Evolutionary conservation across 2,888 invertebrate genomes (phyloP), one percentile per base, ranked within the genome.

Genomic region (Mystacides longicornis): DNA sequence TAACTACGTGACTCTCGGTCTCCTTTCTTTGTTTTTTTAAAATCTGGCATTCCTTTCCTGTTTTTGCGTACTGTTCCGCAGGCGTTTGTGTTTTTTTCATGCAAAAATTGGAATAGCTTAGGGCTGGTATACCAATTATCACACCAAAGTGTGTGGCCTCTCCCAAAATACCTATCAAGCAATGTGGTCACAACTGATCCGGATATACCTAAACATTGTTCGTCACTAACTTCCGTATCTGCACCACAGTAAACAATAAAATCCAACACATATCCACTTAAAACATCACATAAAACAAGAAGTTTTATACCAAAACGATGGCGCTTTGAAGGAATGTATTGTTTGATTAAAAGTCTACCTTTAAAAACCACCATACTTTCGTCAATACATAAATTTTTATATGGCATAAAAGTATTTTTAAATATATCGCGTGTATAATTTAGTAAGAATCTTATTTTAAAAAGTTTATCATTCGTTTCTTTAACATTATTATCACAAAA

Each of bases 81-180:
- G 20, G 55, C 52, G 19, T 49, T 31, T 4, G 51, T 55, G 1
- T 22, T 16, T 4, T 51, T 31, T 2, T 20, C 23, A 27, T 47
- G 48, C n/a, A 55, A 21, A 23, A 18, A 37, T n/a, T n/a, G n/a
- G n/a, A n/a, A n/a, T n/a, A n/a, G n/a, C 27, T 22, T 46, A 2
- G 51, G 55, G 48, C 55, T 55, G 7, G 50, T 31, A 19, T 55
- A 55, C 51, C 55, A 55, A 46, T 55, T 45, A 46, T 55, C 55
- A 2, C 19, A 9, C 5, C 23, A 51, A n/a, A 55, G 22, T 1
- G 22, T 45, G 46, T 55, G 46, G 4, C 55, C 55, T 31, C 47
- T 50, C 3, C 21, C 50, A 11, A 55, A 31, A 46, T 50, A 55
- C 14, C 45, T 46, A 20, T 55, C 45, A 33, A 55, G 27, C 2